Evolutionary conservation across 2,113 vertebrate genomes (phyloP).

Genomic region (Misgurnus anguillicaudatus): DNA sequence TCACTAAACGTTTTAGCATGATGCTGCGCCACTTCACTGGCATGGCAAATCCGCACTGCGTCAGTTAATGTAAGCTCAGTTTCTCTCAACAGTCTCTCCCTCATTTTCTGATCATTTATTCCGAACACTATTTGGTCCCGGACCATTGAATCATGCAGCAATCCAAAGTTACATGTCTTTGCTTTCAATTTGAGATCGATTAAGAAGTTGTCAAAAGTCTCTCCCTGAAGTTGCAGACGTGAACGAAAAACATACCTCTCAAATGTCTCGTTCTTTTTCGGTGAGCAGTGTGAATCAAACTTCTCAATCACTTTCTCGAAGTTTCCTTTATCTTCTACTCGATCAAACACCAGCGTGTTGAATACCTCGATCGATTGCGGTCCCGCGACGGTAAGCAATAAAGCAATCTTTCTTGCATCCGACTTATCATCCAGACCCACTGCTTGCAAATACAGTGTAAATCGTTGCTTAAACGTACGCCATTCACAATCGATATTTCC

Average conservation of each 20-base stretch:
- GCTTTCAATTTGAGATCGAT: neutral
- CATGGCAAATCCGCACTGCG: conserved; percentile 5
- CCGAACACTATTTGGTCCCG: conserved; percentile 4
- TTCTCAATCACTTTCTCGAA: neutral
- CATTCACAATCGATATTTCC: neutral
- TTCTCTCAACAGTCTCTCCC: neutral
- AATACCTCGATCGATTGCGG: neutral
- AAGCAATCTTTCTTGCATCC: neutral
- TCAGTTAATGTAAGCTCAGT: conserved; percentile 5
- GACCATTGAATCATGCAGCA: neutral
- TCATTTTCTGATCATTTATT: conserved; percentile 7
- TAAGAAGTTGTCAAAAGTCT: conserved; percentile 13
- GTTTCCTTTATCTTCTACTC: neutral
- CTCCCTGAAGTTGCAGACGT: neutral
- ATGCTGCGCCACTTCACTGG: conserved; percentile 11
- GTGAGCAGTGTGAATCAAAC: neutral
- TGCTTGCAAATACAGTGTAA: neutral
- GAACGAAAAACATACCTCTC: conserved; percentile 2
- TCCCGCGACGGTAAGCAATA: neutral
- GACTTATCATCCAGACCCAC: neutral
- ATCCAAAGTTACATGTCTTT: neutral
- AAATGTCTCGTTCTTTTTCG: neutral
- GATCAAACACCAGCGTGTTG: neutral
- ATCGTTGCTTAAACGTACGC: neutral
- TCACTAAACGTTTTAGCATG: conserved; percentile 31